phyloP scores from a whole-genome alignment of 2,113 vertebrate species.

The Podarcis raffonei region DNA sequence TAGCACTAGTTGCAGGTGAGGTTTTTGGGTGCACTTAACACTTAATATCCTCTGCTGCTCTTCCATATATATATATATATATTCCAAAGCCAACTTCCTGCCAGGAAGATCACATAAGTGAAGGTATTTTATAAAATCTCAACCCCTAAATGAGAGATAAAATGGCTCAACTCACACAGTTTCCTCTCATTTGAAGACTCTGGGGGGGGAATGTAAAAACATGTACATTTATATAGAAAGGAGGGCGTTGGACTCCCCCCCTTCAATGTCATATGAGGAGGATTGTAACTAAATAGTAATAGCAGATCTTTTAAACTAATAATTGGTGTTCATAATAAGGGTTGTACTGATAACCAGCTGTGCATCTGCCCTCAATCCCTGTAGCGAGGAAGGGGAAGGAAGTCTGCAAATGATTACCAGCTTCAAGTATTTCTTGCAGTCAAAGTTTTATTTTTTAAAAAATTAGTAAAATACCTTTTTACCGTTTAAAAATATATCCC shows the following conservation, averaged over 20 bases:
- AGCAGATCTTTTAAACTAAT: constrained; percentile 72
- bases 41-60: constrained; percentile 30
- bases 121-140: constrained; percentile 27
- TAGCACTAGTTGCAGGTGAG: constrained; percentile 6
- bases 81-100: constrained; percentile 26
- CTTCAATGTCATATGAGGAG: constrained; percentile 62
- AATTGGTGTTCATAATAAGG: constrained; percentile 76
- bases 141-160: constrained; percentile 24
- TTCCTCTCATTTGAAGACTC: constrained; percentile 60
- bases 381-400: constrained; percentile 63
- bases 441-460: constrained; percentile 72
- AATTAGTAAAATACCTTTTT: constrained; percentile 77
- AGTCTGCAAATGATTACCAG: constrained; percentile 68
- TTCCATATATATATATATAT: too few species aligned
- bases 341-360: constrained; percentile 71
- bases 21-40: not conserved
- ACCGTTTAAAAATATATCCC: constrained; percentile 72
- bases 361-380: constrained; percentile 64
- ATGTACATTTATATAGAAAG: constrained; percentile 61
- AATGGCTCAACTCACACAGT: constrained; percentile 31
- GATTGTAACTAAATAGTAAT: constrained; percentile 67
- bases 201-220: constrained; percentile 59
- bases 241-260: constrained; percentile 41
- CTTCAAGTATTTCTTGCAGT: constrained; percentile 68
- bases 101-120: constrained; percentile 55